A percentile compares a stretch with the other conserved stretches of the same genome.
Evolutionary conservation across 2,888 invertebrate species (phyloP).

Genomic region (Agrenia bidenticulata): DNA sequence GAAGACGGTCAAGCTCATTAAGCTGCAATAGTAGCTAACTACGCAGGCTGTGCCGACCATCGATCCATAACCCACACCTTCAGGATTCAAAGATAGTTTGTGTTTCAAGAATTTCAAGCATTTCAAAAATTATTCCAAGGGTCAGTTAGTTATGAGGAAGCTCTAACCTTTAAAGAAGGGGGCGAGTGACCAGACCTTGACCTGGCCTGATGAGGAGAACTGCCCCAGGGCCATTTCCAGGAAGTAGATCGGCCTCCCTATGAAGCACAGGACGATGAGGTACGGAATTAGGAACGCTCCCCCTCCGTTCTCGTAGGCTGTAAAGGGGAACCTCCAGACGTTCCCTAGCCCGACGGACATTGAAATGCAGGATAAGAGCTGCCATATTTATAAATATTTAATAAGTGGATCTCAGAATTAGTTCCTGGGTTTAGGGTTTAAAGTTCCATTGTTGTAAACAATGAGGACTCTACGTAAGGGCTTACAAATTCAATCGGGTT

Average conservation of each 20-base stretch:
- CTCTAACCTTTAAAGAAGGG: conserved; percentile 47
- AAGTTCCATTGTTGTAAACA: no score
- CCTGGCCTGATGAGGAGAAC: conserved; percentile 76
- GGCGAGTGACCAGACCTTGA: conserved; percentile 64
- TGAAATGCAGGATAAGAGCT: conserved; percentile 22
- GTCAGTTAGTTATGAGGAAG: no score
- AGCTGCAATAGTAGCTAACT: conserved; percentile 73
- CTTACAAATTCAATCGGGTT: conserved; percentile 37
- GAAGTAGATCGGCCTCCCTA: conserved; percentile 77
- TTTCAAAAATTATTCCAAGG: conserved; percentile 1
- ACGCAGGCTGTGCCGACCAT: conserved; percentile 61
- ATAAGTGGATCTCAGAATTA: no score
- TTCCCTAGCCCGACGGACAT: conserved; percentile 31
- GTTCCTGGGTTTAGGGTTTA: no score
- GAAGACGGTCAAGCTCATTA: conserved; percentile 71
- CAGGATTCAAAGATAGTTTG: no score
- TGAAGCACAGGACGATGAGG: conserved; percentile 53
- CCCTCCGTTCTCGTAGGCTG: conserved; percentile 55
- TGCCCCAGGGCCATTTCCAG: conserved; percentile 81
- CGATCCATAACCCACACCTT: conserved; percentile 59
- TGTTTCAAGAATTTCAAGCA: conserved; percentile 13
- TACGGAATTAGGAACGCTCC: conserved; percentile 55
- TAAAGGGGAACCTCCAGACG: conserved; percentile 39
- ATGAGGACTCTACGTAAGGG: no score
- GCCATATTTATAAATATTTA: no score